These are phyloP conservation scores for Himalopsyche phryganea DNA, from an alignment of 1,140 invertebrate species.

Conservation along the genomic window DNA sequence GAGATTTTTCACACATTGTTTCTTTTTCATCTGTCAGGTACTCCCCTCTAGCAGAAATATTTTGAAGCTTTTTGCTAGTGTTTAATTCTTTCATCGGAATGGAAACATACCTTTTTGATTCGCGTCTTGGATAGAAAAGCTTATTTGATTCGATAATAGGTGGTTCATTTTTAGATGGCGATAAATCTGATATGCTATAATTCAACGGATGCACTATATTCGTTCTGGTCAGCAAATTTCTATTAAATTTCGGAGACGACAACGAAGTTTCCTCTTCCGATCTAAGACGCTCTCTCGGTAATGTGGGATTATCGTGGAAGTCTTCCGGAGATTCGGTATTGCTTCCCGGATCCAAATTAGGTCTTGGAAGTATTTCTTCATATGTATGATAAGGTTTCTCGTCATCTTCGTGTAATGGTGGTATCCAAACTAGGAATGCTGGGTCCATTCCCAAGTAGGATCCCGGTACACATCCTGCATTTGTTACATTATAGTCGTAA, in stretches of 20 bases:
- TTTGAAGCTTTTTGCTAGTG: constrained; percentile 32
- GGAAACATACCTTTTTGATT: constrained; percentile 30
- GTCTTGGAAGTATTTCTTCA: constrained; percentile 51
- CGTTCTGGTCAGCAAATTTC: constrained; percentile 40
- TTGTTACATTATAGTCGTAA: constrained; percentile 83
- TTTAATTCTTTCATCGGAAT: constrained; percentile 49
- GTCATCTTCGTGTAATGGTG: constrained; percentile 63
- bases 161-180: constrained; percentile 20
- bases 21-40: constrained; percentile 42
- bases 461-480: constrained; percentile 74
- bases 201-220: constrained; percentile 51
- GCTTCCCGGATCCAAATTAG: constrained; percentile 52
- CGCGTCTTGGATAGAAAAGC: constrained; percentile 13
- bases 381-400: constrained; percentile 22
- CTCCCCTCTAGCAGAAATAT: constrained; percentile 38
- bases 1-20: constrained; percentile 38
- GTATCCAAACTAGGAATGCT: constrained; percentile 81
- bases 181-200: constrained; percentile 40
- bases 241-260: constrained; percentile 43
- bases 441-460: constrained; percentile 81
- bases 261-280: constrained; percentile 40
- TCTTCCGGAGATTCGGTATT: constrained; percentile 55
- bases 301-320: constrained; percentile 26
- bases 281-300: constrained; percentile 23
- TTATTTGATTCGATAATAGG: constrained; percentile 8